Conservation (phyloP, 2,888 invertebrate genomes). For the Ethmia dodecea region DNA sequence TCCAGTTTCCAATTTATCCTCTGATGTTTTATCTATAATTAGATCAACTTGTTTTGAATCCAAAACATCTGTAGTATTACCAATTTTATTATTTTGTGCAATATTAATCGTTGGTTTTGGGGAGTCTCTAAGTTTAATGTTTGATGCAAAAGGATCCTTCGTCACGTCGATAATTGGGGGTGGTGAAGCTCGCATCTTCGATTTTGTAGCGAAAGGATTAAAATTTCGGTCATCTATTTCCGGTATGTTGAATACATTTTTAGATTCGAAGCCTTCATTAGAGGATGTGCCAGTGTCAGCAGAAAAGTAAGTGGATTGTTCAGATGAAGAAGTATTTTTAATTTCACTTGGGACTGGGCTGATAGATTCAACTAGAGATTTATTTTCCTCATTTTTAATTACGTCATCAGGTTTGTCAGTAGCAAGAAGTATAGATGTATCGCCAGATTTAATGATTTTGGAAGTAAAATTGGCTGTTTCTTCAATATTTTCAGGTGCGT, state of each 20-base stretch:
- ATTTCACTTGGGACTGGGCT: slow-evolving; percentile 1
- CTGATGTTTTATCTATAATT: background rate
- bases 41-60: background rate
- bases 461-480: slow-evolving; percentile 2
- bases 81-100: no score
- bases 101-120: slow-evolving; percentile 16
- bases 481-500: no score
- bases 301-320: slow-evolving; percentile 43
- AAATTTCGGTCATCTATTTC: slow-evolving; percentile 56
- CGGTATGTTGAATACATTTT: slow-evolving; percentile 57
- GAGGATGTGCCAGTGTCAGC: slow-evolving; percentile 35
- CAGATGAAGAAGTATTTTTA: slow-evolving; percentile 39
- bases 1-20: slow-evolving; percentile 30
- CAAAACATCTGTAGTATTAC: background rate
- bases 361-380: background rate
- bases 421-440: no score
- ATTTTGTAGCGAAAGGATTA: slow-evolving; percentile 53
- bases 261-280: slow-evolving; percentile 32
- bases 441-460: background rate
- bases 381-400: background rate
- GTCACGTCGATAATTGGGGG: slow-evolving; percentile 15
- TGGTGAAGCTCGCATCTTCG: slow-evolving; percentile 44
- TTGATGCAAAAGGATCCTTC: slow-evolving; percentile 27
- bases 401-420: background rate
- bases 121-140: slow-evolving; percentile 23